phyloP scores from a whole-genome alignment of 1,140 invertebrate species.

The Druon quercuslanigerum region DNA sequence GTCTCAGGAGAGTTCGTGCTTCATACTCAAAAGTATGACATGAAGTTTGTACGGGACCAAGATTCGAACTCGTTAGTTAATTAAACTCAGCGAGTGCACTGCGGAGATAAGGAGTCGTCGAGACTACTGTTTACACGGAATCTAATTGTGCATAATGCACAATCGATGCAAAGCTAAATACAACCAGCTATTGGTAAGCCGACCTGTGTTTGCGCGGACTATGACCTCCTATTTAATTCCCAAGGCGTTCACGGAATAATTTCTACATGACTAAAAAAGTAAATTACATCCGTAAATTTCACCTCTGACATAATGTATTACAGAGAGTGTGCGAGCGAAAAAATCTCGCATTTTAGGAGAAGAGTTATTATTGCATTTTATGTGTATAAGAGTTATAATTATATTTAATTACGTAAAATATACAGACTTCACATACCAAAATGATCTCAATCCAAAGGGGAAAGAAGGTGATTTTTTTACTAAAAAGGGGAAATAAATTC shows the following conservation, averaged over 20 bases:
- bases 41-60: neutral
- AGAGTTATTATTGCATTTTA: too few relatives aligned
- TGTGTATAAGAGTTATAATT: too few relatives aligned
- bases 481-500: too few relatives aligned
- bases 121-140: slow-evolving; percentile 16
- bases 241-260: neutral
- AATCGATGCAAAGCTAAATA: slow-evolving; percentile 40
- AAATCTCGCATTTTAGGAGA: too few relatives aligned
- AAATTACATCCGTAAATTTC: too few relatives aligned
- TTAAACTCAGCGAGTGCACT: slow-evolving; percentile 11
- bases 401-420: too few relatives aligned
- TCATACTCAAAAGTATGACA: neutral
- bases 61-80: slow-evolving; percentile 24
- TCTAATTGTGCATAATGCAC: slow-evolving; percentile 38
- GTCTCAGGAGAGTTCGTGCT: too few relatives aligned
- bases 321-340: too few relatives aligned
- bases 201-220: neutral
- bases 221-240: neutral
- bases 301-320: neutral
- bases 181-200: neutral
- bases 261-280: too few relatives aligned
- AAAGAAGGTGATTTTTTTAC: too few relatives aligned
- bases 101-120: slow-evolving; percentile 7
- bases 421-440: too few relatives aligned
- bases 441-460: too few relatives aligned